Evolutionary conservation across 2,113 vertebrate species (phyloP), one percentile per base, ranked within the genome.

Genomic region (Dicentrarchus labrax): DNA sequence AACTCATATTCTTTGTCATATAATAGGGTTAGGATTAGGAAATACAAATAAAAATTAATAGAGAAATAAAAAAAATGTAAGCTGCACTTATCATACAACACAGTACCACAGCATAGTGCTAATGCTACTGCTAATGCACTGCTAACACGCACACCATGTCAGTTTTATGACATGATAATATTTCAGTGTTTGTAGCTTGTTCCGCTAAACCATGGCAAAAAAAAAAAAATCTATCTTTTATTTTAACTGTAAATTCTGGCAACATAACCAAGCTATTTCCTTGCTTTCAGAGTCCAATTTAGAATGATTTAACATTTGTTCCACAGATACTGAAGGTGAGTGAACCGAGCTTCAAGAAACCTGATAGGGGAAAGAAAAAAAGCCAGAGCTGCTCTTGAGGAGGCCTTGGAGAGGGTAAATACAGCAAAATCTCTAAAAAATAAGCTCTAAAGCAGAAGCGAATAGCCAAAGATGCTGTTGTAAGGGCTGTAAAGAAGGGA

Each of bases 1-100:
- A 8, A 73, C 73, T 75, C 36, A 64, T 24, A 43, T 53, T 56
- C 68, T 48, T 48, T 85, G 10, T 36, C 70, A 45, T 47, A 36
- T 45, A 59, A 45, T 30, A 30, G 30, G 30, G 30, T 43, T 5
- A 45, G 8, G 43, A 17, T 10, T 21, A 11, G 36, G 11, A 22
- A 4, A 30, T 48, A 12, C 4, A 39, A 70, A 38, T 21, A 38
- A 38, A 60, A 38, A 60, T 36, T 17, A 60, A 15, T 60, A 36
- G 30, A 15, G 17, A 60, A 38, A 6, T 57, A 13, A 17, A 9
- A 61, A 0, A 38, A 38, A 5, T 38, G 38, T 30, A 38, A 38
- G 30, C 24, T 36, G 30, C 8, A 17, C 15, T 17, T 30, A 47
- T 47, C 12, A 1, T 5, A 15, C 13, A 47, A 47, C 13, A 30